Percentiles rank a stretch among this genome's conserved stretches.
Conservation (phyloP, 1,140 invertebrate genomes). For the Drosophila rhopaloa region DNA sequence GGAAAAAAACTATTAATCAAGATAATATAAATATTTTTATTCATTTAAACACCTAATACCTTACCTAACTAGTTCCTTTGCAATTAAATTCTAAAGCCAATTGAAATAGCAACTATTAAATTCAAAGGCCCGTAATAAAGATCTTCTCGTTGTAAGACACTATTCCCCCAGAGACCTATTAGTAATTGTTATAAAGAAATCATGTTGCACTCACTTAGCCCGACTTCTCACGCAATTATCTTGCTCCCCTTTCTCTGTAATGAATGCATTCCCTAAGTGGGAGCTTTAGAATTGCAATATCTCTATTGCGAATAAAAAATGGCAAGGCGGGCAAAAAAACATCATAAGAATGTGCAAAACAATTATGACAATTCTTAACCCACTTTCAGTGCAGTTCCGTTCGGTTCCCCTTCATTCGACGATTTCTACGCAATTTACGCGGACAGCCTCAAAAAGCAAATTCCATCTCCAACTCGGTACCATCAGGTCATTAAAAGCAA, state of each 20-base stretch:
- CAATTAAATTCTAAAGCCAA: no score
- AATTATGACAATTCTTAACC: constrained; percentile 80
- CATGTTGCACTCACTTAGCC: constrained; percentile 29
- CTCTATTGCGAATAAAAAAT: constrained; percentile 54
- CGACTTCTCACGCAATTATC: constrained; percentile 43
- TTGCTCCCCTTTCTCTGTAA: constrained; percentile 21
- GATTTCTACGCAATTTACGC: constrained; percentile 69
- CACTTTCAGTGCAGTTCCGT: constrained; percentile 48
- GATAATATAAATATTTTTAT: no score
- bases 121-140: constrained; percentile 1
- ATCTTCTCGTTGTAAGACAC: neutral
- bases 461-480: constrained; percentile 16
- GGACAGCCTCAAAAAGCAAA: constrained; percentile 54
- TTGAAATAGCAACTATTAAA: no score
- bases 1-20: no score
- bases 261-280: constrained; percentile 36
- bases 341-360: constrained; percentile 47
- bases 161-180: constrained; percentile 7
- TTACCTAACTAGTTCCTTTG: no score
- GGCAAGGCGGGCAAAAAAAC: neutral
- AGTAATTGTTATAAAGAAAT: constrained; percentile 33
- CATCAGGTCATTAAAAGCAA: constrained; percentile 64
- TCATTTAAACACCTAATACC: no score
- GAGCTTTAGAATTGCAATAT: constrained; percentile 48
- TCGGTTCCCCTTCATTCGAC: constrained; percentile 21